phyloP scores from a whole-genome alignment of 2,888 invertebrate species.

The Platycnemis pennipes region DNA sequence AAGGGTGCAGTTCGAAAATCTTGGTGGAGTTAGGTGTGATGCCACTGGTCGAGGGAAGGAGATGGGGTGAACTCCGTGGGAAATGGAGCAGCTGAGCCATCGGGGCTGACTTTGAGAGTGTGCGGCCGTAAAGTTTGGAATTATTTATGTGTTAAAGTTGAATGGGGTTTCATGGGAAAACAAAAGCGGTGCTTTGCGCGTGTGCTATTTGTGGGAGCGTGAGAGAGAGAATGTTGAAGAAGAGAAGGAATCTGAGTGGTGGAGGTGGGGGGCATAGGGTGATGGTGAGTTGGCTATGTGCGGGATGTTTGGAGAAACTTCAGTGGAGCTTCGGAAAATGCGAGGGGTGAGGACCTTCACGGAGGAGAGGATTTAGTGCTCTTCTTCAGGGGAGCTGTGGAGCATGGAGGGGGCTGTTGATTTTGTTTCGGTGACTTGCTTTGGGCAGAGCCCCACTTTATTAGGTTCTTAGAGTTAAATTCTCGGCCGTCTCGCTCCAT shows the following conservation, averaged over 20 bases:
- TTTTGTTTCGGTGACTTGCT: conserved; percentile 28
- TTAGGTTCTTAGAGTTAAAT: background rate
- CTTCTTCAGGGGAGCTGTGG: background rate
- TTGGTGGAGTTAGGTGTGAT: background rate
- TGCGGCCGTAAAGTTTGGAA: conserved; percentile 25
- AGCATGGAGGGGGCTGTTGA: background rate
- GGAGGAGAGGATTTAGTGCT: background rate
- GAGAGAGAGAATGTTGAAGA: background rate
- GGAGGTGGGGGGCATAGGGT: background rate
- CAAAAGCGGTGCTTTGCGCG: conserved; percentile 40
- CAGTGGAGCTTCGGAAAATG: background rate
- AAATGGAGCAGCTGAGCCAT: conserved; percentile 49
- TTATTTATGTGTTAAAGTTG: conserved; percentile 62
- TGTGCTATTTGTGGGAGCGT: background rate
- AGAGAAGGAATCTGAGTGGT: background rate
- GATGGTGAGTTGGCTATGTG: background rate
- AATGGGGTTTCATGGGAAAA: conserved; percentile 46
- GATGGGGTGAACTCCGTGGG: background rate
- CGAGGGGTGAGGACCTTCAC: background rate
- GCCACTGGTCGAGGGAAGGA: background rate
- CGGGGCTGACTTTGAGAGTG: conserved; percentile 3
- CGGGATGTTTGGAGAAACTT: conserved; percentile 22
- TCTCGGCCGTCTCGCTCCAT: background rate
- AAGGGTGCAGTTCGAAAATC: background rate
- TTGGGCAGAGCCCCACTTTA: background rate